Percentiles rank a stretch among this genome's conserved stretches.
Evolutionary conservation across 2,888 invertebrate genomes (phyloP).

Genomic region (Ormyrus thymus): DNA sequence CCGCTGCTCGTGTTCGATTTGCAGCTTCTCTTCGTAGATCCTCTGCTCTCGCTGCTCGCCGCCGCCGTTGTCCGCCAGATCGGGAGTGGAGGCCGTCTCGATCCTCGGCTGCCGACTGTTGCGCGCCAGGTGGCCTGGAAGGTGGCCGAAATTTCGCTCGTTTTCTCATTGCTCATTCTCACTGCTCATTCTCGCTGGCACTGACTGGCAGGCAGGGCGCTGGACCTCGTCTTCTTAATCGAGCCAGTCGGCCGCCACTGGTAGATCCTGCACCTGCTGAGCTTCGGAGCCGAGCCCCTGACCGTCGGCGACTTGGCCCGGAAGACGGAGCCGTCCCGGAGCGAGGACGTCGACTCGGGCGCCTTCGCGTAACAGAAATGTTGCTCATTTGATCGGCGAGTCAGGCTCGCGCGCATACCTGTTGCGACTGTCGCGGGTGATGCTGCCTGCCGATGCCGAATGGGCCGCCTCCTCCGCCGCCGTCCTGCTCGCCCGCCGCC

Average conservation of each 20-base stretch:
- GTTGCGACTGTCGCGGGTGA: too few species aligned
- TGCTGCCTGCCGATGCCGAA: too few species aligned
- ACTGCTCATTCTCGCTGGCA: too few species aligned
- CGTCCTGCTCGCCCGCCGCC: too few species aligned
- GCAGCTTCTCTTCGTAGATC: not conserved
- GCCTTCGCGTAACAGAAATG: conserved; percentile 9
- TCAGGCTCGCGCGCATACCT: too few species aligned
- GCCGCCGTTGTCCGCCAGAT: conserved; percentile 25
- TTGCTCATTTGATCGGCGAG: too few species aligned
- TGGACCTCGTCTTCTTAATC: conserved; percentile 44
- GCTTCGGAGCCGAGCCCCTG: conserved; percentile 18
- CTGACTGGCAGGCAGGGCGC: conserved; percentile 32
- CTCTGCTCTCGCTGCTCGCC: too few species aligned
- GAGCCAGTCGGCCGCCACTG: conserved; percentile 21
- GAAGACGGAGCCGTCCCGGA: conserved; percentile 15
- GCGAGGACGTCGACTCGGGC: not conserved
- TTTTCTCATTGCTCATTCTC: too few species aligned
- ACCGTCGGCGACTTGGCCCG: conserved; percentile 7
- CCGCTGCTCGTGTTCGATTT: not conserved
- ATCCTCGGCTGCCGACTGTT: conserved; percentile 16
- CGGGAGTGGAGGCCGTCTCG: conserved; percentile 37
- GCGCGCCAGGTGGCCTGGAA: not conserved
- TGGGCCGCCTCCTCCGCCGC: too few species aligned
- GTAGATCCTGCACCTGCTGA: conserved; percentile 13
- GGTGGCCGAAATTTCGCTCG: too few species aligned